Conservation (phyloP, 2,888 invertebrate species). For the Plebejus anna region DNA sequence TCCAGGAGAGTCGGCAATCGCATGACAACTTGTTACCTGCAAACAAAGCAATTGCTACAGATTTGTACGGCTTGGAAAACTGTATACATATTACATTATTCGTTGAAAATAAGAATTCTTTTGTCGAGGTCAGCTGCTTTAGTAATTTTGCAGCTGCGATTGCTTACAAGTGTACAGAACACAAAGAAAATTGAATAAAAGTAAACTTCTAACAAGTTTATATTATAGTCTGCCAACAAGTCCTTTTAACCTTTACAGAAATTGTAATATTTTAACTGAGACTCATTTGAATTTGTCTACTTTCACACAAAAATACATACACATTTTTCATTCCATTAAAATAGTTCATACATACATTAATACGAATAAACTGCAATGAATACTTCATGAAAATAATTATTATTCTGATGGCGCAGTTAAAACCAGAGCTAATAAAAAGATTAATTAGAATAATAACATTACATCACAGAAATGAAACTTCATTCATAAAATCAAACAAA, state of each 20-base stretch:
- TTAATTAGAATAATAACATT: constrained; percentile 17
- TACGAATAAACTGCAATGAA: neutral
- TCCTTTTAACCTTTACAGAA: neutral
- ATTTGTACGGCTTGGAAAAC: neutral
- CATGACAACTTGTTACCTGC: constrained; percentile 90
- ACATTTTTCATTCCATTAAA: neutral
- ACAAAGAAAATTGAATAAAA: neutral
- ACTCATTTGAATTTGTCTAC: neutral
- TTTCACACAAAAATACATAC: neutral
- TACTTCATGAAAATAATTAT: neutral
- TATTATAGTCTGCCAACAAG: neutral
- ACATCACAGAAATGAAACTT: constrained; percentile 18
- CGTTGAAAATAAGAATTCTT: neutral
- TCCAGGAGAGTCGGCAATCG: constrained; percentile 90
- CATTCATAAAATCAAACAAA: constrained; percentile 52
- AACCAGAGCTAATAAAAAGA: constrained; percentile 18
- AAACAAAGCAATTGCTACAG: constrained; percentile 38
- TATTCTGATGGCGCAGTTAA: neutral
- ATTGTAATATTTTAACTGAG: neutral
- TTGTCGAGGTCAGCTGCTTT: neutral
- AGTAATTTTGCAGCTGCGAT: neutral
- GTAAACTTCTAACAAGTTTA: neutral
- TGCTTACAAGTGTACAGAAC: neutral
- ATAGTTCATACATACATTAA: neutral
- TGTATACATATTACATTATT: neutral